phyloP scores from a whole-genome alignment of 1,140 invertebrate genomes.

The Drosophila persimilis region DNA sequence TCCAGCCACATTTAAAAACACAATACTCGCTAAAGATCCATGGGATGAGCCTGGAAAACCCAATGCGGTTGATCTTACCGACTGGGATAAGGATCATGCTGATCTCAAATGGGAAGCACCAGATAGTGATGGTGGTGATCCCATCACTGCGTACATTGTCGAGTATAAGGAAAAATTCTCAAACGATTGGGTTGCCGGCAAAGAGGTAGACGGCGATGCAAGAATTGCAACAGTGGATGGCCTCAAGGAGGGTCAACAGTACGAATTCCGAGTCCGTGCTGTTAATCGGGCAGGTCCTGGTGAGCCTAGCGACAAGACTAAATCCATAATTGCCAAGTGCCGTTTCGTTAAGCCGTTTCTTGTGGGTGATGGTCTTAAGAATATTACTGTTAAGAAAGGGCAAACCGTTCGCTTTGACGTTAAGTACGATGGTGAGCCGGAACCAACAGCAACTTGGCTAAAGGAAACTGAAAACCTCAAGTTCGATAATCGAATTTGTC shows the following conservation, averaged over 20 bases:
- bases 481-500: slow-evolving; percentile 89
- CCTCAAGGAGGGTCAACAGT: slow-evolving; percentile 96
- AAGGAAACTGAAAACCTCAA: slow-evolving; percentile 89
- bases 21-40: slow-evolving; percentile 97
- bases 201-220: slow-evolving; percentile 91
- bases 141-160: slow-evolving; percentile 96
- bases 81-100: slow-evolving; percentile 98
- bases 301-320: slow-evolving; percentile 96
- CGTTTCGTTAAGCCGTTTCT: slow-evolving; percentile 97
- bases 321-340: slow-evolving; percentile 97
- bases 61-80: slow-evolving; percentile 93
- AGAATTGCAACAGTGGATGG: slow-evolving; percentile 91
- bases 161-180: slow-evolving; percentile 97
- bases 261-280: slow-evolving; percentile 97
- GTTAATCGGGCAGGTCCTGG: slow-evolving; percentile 98
- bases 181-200: slow-evolving; percentile 93
- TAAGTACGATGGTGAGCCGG: slow-evolving; percentile 96
- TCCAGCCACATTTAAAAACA: slow-evolving; percentile 92
- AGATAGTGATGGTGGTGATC: slow-evolving; percentile 95
- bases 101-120: slow-evolving; percentile 96
- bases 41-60: slow-evolving; percentile 98
- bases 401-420: slow-evolving; percentile 95
- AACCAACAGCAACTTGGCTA: slow-evolving; percentile 94
- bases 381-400: slow-evolving; percentile 96
- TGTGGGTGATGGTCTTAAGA: slow-evolving; percentile 92